Base-by-base conservation (phyloP, 2,113 vertebrate genomes). In the Gambusia affinis region DNA sequence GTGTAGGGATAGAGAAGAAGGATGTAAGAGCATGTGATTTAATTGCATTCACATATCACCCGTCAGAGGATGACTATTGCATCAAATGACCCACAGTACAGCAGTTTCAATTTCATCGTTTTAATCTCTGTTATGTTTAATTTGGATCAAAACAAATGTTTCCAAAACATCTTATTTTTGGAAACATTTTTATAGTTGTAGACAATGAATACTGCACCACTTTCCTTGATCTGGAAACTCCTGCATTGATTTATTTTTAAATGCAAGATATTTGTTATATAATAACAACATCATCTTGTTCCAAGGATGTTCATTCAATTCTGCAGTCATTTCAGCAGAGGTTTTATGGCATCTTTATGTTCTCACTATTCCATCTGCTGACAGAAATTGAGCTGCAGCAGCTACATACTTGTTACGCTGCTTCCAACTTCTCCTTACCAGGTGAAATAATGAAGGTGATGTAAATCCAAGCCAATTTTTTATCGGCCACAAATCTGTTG, bases 391-490 rank as follows among this genome's bases (percentile, higher is more conserved):
- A 75, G 28, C 78, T 69, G 65, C 54, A 79, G 67, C 76, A 30
- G 29, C 76, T 81, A 80, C 63, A 87, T 39, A 86, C 78, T 78
- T 72, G 67, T 82, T 73, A 70, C 64, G 73, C 75, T 57, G 33
- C 68, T 74, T 82, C 65, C 70, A 79, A 82, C 65, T 77, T 81
- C 76, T 70, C 28, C 67, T 77, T 64, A 24, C 64, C 8, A 24
- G 61, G 44, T 78, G 64, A 87, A 91, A 93, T 89, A 92, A 92
- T 89, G 81, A 90, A 88, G 80, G 70, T 78, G 82, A 86, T 88
- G 80, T 76, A 83, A 90, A 91, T 88, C 72, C 83, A 76, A 89
- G 72, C 39, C 75, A 73, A 79, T 90, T 85, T 80, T 76, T 82
- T 64, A 82, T 83, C 33, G 44, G 81, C 76, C 72, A 73, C 44